Percentiles rank a stretch among this genome's conserved stretches.
These are phyloP conservation scores for Pogoniulus pusillus DNA, from an alignment of 2,797 vertebrate species.

Conservation along the genomic window DNA sequence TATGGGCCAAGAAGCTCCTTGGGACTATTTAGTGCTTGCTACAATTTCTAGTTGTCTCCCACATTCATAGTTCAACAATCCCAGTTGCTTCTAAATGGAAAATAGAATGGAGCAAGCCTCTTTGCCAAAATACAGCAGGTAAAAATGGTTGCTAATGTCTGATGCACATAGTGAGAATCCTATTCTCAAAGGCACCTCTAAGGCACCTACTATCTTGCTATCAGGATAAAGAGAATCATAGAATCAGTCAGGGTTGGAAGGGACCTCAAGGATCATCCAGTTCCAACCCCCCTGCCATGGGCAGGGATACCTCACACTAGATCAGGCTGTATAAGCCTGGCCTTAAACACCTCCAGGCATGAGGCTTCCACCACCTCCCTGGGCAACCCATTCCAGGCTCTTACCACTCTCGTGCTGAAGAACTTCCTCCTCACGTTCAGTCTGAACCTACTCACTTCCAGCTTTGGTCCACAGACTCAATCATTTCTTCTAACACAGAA, in stretches of 20 bases:
- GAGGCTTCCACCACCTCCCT: too few relatives aligned
- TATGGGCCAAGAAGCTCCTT: background rate
- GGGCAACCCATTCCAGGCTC: too few relatives aligned
- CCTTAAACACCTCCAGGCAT: too few relatives aligned
- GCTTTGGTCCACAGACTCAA: too few relatives aligned
- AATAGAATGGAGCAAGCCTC: background rate
- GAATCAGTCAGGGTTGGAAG: too few relatives aligned
- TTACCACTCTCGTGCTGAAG: too few relatives aligned
- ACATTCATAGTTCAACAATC: background rate
- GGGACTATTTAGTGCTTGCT: background rate
- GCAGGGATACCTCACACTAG: too few relatives aligned
- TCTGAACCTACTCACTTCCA: too few relatives aligned
- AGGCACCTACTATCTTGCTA: background rate
- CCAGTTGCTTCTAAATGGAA: background rate
- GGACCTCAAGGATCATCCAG: too few relatives aligned
- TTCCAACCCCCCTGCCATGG: too few relatives aligned
- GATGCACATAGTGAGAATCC: background rate
- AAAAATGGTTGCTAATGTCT: background rate
- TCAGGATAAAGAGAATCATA: background rate
- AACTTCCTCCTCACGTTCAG: too few relatives aligned
- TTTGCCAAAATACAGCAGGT: background rate
- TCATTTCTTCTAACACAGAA: background rate
- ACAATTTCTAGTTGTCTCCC: background rate
- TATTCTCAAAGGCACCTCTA: slow-evolving; percentile 8
- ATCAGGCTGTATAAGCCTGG: too few relatives aligned